These are phyloP conservation scores for Polyommatus icarus DNA, from an alignment of 2,888 invertebrate species.

Conservation along the genomic window DNA sequence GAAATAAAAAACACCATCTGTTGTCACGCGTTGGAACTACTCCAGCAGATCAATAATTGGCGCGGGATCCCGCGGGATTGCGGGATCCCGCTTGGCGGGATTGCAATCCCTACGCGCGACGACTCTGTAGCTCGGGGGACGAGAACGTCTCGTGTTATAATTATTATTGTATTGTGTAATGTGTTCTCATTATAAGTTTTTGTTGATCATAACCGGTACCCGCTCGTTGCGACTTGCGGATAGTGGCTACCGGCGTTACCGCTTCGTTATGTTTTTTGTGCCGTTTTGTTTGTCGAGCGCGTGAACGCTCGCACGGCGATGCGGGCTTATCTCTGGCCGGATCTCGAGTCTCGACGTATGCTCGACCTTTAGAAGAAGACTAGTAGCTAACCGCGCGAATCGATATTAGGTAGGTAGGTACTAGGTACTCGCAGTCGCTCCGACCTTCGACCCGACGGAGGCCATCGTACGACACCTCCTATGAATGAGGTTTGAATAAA, in stretches of 20 bases:
- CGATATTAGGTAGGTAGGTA: too few species aligned
- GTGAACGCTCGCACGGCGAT: background rate
- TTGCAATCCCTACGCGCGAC: too few species aligned
- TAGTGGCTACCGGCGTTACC: background rate
- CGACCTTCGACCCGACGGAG: background rate
- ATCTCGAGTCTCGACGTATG: background rate
- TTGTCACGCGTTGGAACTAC: too few species aligned
- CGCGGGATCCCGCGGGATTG: too few species aligned
- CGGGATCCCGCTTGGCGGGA: too few species aligned
- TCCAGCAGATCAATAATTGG: too few species aligned
- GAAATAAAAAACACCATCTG: too few species aligned
- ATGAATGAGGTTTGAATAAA: conserved; percentile 18
- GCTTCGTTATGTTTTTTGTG: conserved; percentile 14
- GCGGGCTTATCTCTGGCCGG: background rate
- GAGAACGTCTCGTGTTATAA: background rate
- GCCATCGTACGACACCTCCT: conserved; percentile 2
- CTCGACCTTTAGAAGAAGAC: background rate
- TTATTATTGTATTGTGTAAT: background rate
- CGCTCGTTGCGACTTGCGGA: background rate
- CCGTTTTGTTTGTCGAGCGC: background rate
- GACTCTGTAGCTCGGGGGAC: conserved; percentile 1
- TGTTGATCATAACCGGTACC: background rate
- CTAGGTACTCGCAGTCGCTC: background rate
- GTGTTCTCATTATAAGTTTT: background rate
- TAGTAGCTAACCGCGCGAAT: background rate